Percentiles rank a stretch among this genome's conserved stretches.
Conservation (phyloP, 2,113 vertebrate genomes). For the Vidua chalybeata region DNA sequence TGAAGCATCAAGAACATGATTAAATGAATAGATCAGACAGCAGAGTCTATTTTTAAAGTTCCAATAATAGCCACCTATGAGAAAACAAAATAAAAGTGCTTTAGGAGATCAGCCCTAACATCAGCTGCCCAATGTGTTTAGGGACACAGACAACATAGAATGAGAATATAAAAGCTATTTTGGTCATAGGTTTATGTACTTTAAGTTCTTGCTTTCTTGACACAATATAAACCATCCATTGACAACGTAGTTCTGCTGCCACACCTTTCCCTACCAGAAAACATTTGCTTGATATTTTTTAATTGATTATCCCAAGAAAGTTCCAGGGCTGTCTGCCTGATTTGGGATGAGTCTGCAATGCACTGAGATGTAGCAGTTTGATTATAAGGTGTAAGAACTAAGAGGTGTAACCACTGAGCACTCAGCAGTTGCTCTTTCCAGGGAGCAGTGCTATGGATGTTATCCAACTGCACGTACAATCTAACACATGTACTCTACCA, state of each 20-base stretch:
- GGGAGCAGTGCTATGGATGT: neutral
- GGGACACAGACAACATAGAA: neutral
- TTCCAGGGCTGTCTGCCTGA: neutral
- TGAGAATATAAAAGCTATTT: neutral
- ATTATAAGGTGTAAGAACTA: neutral
- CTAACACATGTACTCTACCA: neutral
- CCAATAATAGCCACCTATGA: conserved; percentile 11
- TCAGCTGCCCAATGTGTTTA: neutral
- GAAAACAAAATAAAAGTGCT: conserved; percentile 8
- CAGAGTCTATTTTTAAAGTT: conserved; percentile 30
- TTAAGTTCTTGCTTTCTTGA: neutral
- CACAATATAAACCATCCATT: neutral
- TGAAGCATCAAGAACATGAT: neutral
- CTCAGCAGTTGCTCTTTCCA: neutral
- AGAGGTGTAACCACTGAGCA: neutral
- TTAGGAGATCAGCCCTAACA: neutral
- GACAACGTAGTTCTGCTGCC: neutral
- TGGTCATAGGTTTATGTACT: neutral
- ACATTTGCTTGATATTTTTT: neutral
- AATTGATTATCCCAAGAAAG: neutral
- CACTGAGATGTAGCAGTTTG: neutral
- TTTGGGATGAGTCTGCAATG: neutral
- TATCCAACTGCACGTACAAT: neutral
- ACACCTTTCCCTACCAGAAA: neutral
- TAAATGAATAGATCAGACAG: neutral